These are phyloP conservation scores for Eupithecia inturbata DNA, from an alignment of 2,888 invertebrate species.

Conservation along the genomic window DNA sequence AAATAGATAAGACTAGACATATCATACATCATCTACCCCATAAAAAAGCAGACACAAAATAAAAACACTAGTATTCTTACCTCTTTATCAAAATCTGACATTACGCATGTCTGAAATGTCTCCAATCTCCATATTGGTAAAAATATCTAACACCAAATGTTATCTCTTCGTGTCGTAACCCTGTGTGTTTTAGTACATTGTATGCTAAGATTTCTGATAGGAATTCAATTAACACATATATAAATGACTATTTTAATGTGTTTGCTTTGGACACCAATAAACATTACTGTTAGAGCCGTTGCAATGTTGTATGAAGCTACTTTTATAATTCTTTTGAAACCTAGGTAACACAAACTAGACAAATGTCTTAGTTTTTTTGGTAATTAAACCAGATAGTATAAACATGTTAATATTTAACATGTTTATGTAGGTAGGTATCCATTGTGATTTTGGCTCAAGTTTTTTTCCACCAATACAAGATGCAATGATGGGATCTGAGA, in stretches of 20 bases:
- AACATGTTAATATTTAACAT: neutral
- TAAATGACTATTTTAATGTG: slow-evolving; percentile 43
- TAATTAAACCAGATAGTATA: too few relatives aligned
- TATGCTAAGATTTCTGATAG: slow-evolving; percentile 17
- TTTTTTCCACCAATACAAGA: too few relatives aligned
- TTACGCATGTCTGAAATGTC: neutral
- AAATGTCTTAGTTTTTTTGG: neutral
- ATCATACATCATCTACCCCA: too few relatives aligned
- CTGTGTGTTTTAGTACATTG: neutral
- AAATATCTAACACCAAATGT: slow-evolving; percentile 4
- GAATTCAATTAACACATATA: slow-evolving; percentile 47
- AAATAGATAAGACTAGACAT: too few relatives aligned
- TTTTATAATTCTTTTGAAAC: slow-evolving; percentile 12
- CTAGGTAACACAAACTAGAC: neutral
- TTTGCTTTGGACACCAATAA: slow-evolving; percentile 44
- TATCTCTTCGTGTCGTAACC: neutral
- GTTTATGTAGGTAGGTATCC: neutral
- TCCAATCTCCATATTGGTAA: neutral
- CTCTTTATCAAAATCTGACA: neutral
- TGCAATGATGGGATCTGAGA: too few relatives aligned
- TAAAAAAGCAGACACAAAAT: too few relatives aligned
- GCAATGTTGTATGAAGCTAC: slow-evolving; percentile 25
- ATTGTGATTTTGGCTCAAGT: too few relatives aligned
- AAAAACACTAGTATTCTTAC: too few relatives aligned
- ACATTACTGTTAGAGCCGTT: slow-evolving; percentile 31